Conservation (phyloP, 2,113 vertebrate genomes). For the Centropristis striata region DNA sequence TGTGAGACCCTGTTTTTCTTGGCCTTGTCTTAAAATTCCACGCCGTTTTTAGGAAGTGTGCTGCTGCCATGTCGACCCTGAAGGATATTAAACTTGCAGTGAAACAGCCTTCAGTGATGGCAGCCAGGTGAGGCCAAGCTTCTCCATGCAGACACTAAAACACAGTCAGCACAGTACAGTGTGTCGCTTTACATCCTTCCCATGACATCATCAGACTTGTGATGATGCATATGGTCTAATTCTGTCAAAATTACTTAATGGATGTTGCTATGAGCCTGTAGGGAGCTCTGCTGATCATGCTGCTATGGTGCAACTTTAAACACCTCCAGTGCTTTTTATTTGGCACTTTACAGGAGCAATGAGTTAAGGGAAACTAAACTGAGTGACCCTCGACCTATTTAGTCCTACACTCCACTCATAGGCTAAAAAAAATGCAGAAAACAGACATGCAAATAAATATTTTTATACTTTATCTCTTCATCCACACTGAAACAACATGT, state of each 20-base stretch:
- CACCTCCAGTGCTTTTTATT: constrained; percentile 50
- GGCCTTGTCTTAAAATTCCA: constrained; percentile 57
- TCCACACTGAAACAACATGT: background rate
- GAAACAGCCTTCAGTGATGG: constrained; percentile 41
- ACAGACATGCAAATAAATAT: background rate
- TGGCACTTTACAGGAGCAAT: constrained; percentile 43
- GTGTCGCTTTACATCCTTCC: constrained; percentile 57
- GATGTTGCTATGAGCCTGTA: constrained; percentile 32
- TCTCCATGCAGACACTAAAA: constrained; percentile 3
- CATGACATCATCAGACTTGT: constrained; percentile 62
- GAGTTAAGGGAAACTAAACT: constrained; percentile 22
- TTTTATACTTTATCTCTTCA: background rate
- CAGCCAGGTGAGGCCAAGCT: constrained; percentile 45
- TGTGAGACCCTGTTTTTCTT: constrained; percentile 66
- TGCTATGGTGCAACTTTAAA: constrained; percentile 44
- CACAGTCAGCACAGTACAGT: constrained; percentile 13
- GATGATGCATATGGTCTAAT: constrained; percentile 47
- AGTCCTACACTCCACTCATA: background rate
- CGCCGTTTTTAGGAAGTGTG: constrained; percentile 60
- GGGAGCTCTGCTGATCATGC: constrained; percentile 43
- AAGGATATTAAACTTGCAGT: constrained; percentile 61
- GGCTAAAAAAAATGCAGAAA: background rate
- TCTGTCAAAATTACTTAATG: constrained; percentile 47
- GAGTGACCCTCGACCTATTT: constrained; percentile 40
- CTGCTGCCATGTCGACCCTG: constrained; percentile 45